These are phyloP conservation scores for Anguilla pacifica DNA, from an alignment of 2,797 vertebrate species.

Conservation along the genomic window DNA sequence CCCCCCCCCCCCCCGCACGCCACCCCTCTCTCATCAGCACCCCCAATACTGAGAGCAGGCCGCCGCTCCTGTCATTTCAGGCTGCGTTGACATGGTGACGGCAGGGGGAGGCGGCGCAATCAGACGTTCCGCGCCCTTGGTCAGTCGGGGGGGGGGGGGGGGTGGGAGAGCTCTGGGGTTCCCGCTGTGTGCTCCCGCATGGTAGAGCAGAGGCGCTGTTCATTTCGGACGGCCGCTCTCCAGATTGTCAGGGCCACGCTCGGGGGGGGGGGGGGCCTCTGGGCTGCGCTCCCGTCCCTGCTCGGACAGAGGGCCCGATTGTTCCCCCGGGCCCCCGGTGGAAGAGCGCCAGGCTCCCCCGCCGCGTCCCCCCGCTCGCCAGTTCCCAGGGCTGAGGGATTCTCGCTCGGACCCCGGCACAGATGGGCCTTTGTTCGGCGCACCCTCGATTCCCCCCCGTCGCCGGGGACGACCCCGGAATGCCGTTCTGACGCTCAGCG, in stretches of 20 bases:
- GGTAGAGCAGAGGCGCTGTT: background rate
- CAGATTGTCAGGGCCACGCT: conserved; percentile 26
- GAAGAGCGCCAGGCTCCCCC: conserved; percentile 18
- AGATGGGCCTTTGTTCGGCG: conserved; percentile 5
- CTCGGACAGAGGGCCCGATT: conserved; percentile 19
- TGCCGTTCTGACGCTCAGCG: background rate
- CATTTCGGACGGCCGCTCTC: conserved; percentile 25
- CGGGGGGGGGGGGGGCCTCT: background rate
- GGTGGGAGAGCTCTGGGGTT: background rate
- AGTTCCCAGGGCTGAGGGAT: background rate
- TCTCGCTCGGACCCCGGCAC: background rate
- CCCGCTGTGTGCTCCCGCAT: background rate
- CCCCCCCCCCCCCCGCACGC: background rate
- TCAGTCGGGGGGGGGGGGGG: background rate
- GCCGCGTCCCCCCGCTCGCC: background rate
- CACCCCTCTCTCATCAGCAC: background rate
- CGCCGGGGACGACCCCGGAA: background rate
- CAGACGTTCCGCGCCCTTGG: background rate
- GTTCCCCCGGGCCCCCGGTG: conserved; percentile 24
- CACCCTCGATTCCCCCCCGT: background rate
- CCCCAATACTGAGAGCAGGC: background rate
- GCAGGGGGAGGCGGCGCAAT: background rate
- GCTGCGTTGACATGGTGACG: background rate
- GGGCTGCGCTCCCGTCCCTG: conserved; percentile 4
- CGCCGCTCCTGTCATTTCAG: background rate